phyloP scores from a whole-genome alignment of 2,888 invertebrate genomes.

The Rhaphigaster nebulosa region DNA sequence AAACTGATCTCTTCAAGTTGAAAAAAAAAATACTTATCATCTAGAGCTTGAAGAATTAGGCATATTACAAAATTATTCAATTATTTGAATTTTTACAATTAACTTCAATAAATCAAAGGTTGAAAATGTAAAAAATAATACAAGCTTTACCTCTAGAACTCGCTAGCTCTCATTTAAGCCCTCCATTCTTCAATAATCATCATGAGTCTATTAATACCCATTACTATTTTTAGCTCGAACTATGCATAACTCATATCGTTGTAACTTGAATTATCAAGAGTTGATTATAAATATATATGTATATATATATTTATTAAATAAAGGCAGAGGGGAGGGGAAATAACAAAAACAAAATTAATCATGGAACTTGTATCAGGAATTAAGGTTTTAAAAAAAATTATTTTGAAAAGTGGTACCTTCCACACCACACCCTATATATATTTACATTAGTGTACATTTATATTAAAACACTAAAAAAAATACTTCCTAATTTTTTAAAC shows the following conservation, averaged over 20 bases:
- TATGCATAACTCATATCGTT: too few relatives aligned
- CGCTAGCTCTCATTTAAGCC: too few relatives aligned
- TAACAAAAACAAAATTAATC: constrained; percentile 32
- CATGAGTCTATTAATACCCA: too few relatives aligned
- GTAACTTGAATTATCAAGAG: constrained; percentile 1
- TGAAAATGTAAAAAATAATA: too few relatives aligned
- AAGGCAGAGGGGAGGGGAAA: neutral
- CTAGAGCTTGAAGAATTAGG: too few relatives aligned
- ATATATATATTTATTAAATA: neutral
- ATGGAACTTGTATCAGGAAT: constrained; percentile 26
- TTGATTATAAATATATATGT: neutral
- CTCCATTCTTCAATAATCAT: too few relatives aligned
- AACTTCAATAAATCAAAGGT: too few relatives aligned
- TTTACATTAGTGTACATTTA: constrained; percentile 57
- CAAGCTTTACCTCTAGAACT: too few relatives aligned
- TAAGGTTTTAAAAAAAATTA: constrained; percentile 36
- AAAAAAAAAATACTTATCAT: too few relatives aligned
- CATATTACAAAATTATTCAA: too few relatives aligned
- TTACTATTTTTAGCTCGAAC: too few relatives aligned
- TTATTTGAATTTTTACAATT: too few relatives aligned
- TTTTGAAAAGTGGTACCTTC: constrained; percentile 54
- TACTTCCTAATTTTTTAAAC: constrained; percentile 60
- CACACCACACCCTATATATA: constrained; percentile 53
- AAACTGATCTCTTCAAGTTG: neutral
- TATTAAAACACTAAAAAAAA: constrained; percentile 61